Evolutionary conservation across 2,888 invertebrate species (phyloP).

Genomic region (Meandrusa payeni): DNA sequence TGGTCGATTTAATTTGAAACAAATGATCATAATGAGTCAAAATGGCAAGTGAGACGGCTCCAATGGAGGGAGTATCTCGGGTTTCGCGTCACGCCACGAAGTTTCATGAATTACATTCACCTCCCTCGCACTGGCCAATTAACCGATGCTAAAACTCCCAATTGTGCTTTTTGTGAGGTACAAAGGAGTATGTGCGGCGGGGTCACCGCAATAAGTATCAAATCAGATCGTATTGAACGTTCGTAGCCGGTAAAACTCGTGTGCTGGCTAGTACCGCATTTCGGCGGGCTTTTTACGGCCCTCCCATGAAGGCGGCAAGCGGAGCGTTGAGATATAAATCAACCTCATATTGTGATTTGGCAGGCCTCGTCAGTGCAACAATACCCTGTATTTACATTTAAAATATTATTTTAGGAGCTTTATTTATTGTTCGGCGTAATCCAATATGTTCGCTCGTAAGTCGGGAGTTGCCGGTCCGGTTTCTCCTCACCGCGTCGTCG

Average conservation of each 20-base stretch:
- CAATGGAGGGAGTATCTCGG: conserved; percentile 26
- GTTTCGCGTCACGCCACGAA: conserved; percentile 39
- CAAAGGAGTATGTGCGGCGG: conserved; percentile 18
- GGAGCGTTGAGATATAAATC: conserved; percentile 79
- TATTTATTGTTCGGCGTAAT: conserved; percentile 63
- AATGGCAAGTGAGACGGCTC: background rate
- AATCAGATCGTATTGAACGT: conserved; percentile 3
- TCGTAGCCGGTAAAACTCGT: background rate
- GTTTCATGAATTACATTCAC: conserved; percentile 41
- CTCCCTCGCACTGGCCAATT: conserved; percentile 46
- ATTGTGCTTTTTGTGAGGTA: conserved; percentile 15
- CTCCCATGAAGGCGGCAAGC: conserved; percentile 72
- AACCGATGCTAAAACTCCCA: conserved; percentile 32
- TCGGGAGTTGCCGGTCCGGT: conserved; percentile 44
- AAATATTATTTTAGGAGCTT: conserved; percentile 69
- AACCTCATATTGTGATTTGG: conserved; percentile 81
- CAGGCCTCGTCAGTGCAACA: conserved; percentile 84
- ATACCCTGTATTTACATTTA: conserved; percentile 82
- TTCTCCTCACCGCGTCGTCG: no score
- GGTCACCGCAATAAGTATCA: background rate
- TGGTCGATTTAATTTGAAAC: conserved; percentile 25
- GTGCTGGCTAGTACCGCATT: conserved; percentile 34
- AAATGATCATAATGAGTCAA: conserved; percentile 13
- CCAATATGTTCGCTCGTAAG: conserved; percentile 49
- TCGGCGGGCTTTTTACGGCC: conserved; percentile 62